phyloP scores from a whole-genome alignment of 2,797 vertebrate species.

The Protosalanx chinensis region DNA sequence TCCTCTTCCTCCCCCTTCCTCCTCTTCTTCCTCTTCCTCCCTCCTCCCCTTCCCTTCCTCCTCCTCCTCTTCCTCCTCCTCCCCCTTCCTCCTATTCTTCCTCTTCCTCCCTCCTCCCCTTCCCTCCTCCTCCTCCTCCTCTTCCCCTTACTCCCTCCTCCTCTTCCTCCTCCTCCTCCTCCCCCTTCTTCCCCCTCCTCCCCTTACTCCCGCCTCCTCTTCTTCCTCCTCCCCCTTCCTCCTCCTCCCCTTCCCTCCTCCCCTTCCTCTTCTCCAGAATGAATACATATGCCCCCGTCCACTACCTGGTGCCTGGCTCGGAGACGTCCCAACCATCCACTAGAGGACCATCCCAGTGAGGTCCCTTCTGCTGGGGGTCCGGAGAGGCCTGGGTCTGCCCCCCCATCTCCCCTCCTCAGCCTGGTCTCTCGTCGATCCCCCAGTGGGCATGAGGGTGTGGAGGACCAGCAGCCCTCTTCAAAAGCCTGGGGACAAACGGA shows the following conservation, averaged over 20 bases:
- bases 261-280: constrained; percentile 58
- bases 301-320: constrained; percentile 76
- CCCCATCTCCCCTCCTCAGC: neutral
- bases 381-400: constrained; percentile 20
- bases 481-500: constrained; percentile 27
- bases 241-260: no score
- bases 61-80: no score
- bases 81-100: no score
- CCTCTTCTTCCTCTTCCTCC: no score
- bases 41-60: no score
- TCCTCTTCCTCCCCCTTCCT: constrained; percentile 1
- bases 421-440: neutral
- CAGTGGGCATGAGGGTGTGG: no score
- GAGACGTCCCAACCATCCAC: constrained; percentile 74
- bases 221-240: no score
- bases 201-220: no score
- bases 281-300: constrained; percentile 78
- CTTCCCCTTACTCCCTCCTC: no score
- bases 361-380: constrained; percentile 24
- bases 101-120: no score
- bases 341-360: constrained; percentile 48
- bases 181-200: no score
- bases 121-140: no score
- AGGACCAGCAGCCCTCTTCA: constrained; percentile 3
- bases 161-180: neutral